Conservation (phyloP, 2,113 vertebrate genomes). For the Eudyptes chrysolophus region DNA sequence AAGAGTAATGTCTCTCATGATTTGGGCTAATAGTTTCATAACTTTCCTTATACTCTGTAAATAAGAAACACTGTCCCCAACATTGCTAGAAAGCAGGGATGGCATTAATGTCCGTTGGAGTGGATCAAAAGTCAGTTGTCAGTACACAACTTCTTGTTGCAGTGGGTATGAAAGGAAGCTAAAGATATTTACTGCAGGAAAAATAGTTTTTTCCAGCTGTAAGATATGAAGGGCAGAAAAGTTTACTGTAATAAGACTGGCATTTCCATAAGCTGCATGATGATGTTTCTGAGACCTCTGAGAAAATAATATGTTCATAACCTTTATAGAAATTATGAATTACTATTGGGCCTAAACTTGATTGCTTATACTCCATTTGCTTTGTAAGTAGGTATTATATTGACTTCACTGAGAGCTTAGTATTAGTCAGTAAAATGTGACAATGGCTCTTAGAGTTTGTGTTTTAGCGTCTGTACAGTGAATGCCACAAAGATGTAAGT, state of each 20-base stretch:
- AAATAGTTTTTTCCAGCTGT: neutral
- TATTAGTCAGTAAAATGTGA: neutral
- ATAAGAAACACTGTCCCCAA: neutral
- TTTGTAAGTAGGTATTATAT: neutral
- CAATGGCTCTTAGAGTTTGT: neutral
- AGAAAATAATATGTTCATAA: slow-evolving; percentile 7
- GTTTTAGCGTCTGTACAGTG: neutral
- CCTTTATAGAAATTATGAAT: neutral
- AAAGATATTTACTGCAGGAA: neutral
- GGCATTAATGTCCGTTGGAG: neutral
- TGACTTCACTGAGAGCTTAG: neutral
- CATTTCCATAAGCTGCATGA: neutral
- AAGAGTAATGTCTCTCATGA: neutral
- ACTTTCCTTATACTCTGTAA: neutral
- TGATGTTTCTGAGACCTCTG: neutral
- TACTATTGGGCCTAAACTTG: neutral
- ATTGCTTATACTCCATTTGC: neutral
- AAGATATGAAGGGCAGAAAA: neutral
- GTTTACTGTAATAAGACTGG: neutral
- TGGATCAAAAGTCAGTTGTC: neutral
- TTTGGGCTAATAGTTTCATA: neutral
- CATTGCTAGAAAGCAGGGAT: neutral
- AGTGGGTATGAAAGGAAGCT: neutral
- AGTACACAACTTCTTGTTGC: neutral
- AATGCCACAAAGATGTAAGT: neutral